Conservation (phyloP, 2,888 invertebrate genomes). For the Aproaerema taeniolella region DNA sequence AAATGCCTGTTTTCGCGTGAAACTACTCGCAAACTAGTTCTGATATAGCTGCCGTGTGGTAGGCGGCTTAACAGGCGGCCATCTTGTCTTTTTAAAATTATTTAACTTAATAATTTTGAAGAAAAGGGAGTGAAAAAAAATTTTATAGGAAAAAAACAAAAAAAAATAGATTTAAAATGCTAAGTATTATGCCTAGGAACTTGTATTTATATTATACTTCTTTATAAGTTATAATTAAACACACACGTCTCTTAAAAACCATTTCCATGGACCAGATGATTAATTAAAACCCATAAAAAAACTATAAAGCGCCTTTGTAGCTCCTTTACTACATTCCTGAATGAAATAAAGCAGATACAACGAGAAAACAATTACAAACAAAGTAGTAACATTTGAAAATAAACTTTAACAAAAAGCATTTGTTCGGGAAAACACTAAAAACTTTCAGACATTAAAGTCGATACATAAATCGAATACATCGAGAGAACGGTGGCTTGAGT, state of each 20-base stretch:
- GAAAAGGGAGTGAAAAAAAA: no score
- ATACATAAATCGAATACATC: constrained; percentile 22
- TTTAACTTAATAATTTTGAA: no score
- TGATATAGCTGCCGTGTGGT: constrained; percentile 9
- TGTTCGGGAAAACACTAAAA: constrained; percentile 31
- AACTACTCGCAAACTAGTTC: constrained; percentile 25
- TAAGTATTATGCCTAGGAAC: no score
- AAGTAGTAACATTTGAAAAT: constrained; percentile 23
- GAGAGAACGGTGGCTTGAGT: no score
- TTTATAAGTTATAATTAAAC: no score
- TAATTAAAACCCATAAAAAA: constrained; percentile 5
- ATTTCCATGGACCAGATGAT: no score
- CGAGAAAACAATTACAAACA: constrained; percentile 27
- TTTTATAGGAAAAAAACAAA: no score
- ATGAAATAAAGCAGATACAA: constrained; percentile 19
- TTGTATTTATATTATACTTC: no score
- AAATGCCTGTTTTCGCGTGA: constrained; percentile 26
- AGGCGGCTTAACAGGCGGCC: constrained; percentile 5
- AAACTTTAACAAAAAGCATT: constrained; percentile 28
- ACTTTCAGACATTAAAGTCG: constrained; percentile 38
- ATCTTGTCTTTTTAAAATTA: constrained; percentile 5
- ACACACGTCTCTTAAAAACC: no score
- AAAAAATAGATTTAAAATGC: no score
- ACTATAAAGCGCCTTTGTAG: constrained; percentile 1
- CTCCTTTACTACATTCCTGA: constrained; percentile 7